A percentile compares a stretch with the other conserved stretches of the same genome.
Conservation (phyloP, 2,888 invertebrate species). For the Gari tellinella region DNA sequence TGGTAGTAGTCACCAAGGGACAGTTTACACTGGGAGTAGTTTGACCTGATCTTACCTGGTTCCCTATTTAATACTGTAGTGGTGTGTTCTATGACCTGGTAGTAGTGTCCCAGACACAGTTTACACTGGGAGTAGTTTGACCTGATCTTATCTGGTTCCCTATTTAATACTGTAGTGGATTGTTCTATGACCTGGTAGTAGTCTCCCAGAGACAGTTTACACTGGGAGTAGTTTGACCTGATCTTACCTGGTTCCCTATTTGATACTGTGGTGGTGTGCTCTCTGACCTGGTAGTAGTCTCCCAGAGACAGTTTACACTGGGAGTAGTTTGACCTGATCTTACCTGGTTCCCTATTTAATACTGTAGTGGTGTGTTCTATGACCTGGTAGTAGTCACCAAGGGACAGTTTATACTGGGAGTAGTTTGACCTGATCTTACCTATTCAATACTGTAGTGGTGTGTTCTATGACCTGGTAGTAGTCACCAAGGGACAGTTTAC, state of each 20-base stretch:
- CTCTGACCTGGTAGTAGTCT: constrained; percentile 93
- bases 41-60: too few relatives aligned
- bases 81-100: not conserved
- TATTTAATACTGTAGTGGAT: constrained; percentile 92
- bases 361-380: constrained; percentile 88
- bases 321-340: not conserved
- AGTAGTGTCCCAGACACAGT: too few relatives aligned
- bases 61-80: too few relatives aligned
- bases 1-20: too few relatives aligned
- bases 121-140: not conserved
- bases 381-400: not conserved
- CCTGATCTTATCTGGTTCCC: constrained; percentile 85
- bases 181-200: constrained; percentile 91
- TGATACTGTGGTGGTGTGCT: constrained; percentile 94
- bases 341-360: constrained; percentile 91
- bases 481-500: too few relatives aligned
- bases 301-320: not conserved
- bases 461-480: constrained; percentile 4
- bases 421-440: not conserved
- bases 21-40: too few relatives aligned
- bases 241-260: constrained; percentile 90
- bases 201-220: too few relatives aligned
- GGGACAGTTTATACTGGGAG: too few relatives aligned
- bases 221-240: not conserved
- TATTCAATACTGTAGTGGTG: constrained; percentile 77